phyloP scores from a whole-genome alignment of 2,797 vertebrate species.

The Mus spretus region DNA sequence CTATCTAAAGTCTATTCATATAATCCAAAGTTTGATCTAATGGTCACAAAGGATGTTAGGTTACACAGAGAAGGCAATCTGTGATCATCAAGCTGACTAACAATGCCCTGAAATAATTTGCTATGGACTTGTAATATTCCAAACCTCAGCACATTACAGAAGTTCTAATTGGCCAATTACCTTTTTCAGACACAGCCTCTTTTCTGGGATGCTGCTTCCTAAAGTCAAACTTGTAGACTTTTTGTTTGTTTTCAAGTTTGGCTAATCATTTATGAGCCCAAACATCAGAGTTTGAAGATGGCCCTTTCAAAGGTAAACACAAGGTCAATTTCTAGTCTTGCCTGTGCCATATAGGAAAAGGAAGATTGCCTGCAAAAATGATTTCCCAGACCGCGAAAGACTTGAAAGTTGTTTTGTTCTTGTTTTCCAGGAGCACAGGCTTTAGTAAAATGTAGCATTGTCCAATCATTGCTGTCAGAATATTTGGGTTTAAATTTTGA shows the following conservation, averaged over 20 bases:
- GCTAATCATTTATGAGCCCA: not conserved
- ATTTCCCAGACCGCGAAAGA: not conserved
- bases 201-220: not conserved
- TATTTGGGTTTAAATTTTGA: not conserved
- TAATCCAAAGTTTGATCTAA: not conserved
- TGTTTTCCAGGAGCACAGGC: not conserved
- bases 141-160: not conserved
- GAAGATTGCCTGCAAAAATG: not conserved
- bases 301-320: not conserved
- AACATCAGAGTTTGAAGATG: not conserved
- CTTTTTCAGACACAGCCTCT: not conserved
- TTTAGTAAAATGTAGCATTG: not conserved
- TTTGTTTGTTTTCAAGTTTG: not conserved
- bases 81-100: not conserved
- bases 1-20: not conserved
- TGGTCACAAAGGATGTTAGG: not conserved
- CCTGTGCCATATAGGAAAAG: not conserved
- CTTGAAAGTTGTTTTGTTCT: not conserved
- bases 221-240: not conserved
- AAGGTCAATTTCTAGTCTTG: not conserved
- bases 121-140: not conserved
- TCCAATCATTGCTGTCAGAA: not conserved
- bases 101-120: not conserved
- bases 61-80: not conserved
- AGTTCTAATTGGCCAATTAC: not conserved